These are phyloP conservation scores for Ctena decussata DNA, from an alignment of 2,888 invertebrate species.

Conservation along the genomic window DNA sequence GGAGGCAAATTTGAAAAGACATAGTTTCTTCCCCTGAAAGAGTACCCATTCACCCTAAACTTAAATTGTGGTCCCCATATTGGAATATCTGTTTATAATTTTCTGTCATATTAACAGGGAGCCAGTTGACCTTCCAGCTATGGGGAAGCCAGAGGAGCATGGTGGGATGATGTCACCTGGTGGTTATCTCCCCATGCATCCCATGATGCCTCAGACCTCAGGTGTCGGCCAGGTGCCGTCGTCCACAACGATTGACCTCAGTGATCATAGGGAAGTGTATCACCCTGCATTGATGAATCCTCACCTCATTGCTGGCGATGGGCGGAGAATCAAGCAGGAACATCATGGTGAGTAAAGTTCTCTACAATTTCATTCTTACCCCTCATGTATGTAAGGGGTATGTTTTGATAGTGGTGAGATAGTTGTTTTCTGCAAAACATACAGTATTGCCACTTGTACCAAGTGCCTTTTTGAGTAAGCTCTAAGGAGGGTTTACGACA, in stretches of 20 bases:
- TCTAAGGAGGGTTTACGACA: too few relatives aligned
- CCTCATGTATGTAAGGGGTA: too few relatives aligned
- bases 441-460: too few relatives aligned
- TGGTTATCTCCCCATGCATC: slow-evolving; percentile 68
- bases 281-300: slow-evolving; percentile 68
- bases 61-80: too few relatives aligned
- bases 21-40: too few relatives aligned
- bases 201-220: slow-evolving; percentile 64
- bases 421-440: too few relatives aligned
- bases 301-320: slow-evolving; percentile 41
- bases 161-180: slow-evolving; percentile 70
- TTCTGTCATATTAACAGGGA: slow-evolving; percentile 67
- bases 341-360: background rate
- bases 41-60: too few relatives aligned
- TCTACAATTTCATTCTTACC: too few relatives aligned
- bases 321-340: slow-evolving; percentile 6
- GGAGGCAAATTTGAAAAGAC: too few relatives aligned
- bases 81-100: too few relatives aligned
- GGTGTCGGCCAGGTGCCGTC: slow-evolving; percentile 71
- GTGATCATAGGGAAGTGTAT: slow-evolving; percentile 55
- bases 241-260: slow-evolving; percentile 76
- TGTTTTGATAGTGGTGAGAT: too few relatives aligned
- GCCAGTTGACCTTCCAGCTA: slow-evolving; percentile 44
- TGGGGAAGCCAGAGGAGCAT: slow-evolving; percentile 59
- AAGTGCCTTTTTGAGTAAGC: too few relatives aligned